These are phyloP conservation scores for Drosophila rhopaloa DNA, from an alignment of 1,140 invertebrate genomes.

Conservation along the genomic window DNA sequence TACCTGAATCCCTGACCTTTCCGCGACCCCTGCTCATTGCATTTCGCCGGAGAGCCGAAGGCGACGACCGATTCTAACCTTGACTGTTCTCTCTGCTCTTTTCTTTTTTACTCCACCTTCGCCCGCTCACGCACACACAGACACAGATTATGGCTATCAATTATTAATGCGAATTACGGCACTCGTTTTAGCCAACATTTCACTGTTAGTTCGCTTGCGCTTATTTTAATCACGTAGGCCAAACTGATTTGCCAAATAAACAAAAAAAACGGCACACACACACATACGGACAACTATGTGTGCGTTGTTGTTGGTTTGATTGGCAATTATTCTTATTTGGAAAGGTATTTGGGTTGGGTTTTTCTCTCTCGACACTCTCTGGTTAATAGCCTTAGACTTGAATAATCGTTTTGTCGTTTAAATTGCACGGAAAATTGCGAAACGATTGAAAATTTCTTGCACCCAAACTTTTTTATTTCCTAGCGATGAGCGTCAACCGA, in stretches of 20 bases:
- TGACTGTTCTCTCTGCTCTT: conserved; percentile 39
- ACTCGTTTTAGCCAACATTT: conserved; percentile 52
- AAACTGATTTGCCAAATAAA: conserved; percentile 49
- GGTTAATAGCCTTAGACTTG: neutral
- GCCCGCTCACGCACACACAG: conserved; percentile 14
- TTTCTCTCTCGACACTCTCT: neutral
- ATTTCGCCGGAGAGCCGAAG: conserved; percentile 30
- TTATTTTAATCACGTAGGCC: conserved; percentile 81
- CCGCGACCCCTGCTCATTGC: conserved; percentile 66
- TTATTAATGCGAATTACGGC: conserved; percentile 41
- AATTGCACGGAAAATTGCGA: conserved; percentile 8
- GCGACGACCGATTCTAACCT: conserved; percentile 53
- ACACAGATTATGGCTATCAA: conserved; percentile 48
- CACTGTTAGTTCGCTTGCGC: conserved; percentile 39
- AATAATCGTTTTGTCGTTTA: neutral
- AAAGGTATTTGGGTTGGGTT: too few relatives aligned
- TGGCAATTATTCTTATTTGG: neutral
- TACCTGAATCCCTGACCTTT: conserved; percentile 59
- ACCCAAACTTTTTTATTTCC: conserved; percentile 20
- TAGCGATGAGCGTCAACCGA: conserved; percentile 35
- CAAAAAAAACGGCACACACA: conserved; percentile 54
- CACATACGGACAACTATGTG: conserved; percentile 9
- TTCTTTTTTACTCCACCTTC: conserved; percentile 18
- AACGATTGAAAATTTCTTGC: conserved; percentile 5
- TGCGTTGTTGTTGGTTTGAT: conserved; percentile 39